Conservation (phyloP, 2,888 invertebrate species). For the Apodemia hepburni region DNA sequence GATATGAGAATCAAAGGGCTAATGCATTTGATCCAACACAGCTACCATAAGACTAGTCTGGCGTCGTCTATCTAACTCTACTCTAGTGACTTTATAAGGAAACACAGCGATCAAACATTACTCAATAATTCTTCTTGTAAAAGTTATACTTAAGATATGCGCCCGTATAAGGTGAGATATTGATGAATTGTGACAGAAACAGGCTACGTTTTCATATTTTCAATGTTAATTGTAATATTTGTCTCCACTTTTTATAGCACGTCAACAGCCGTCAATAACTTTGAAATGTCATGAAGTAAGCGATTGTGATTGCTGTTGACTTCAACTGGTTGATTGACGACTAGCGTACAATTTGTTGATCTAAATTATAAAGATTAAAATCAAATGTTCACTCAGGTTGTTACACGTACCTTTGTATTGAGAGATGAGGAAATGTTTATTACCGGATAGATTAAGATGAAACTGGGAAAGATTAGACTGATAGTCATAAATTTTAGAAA, state of each 20-base stretch:
- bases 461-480: not conserved
- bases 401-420: not conserved
- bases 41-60: not conserved
- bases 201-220: slow-evolving; percentile 8
- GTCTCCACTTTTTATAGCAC: slow-evolving; percentile 9
- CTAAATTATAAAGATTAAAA: slow-evolving; percentile 7
- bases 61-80: not conserved
- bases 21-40: no score
- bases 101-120: not conserved
- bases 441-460: not conserved
- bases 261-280: slow-evolving; percentile 10
- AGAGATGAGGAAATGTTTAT: slow-evolving; percentile 1
- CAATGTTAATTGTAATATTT: slow-evolving; percentile 12
- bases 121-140: not conserved
- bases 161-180: slow-evolving; percentile 8
- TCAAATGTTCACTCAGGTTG: slow-evolving; percentile 2
- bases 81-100: not conserved
- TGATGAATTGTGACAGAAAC: slow-evolving; percentile 12
- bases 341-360: not conserved
- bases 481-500: not conserved
- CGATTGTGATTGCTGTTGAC: slow-evolving; percentile 3
- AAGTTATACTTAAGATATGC: slow-evolving; percentile 6
- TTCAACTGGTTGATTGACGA: slow-evolving; percentile 7
- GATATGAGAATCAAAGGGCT: no score
- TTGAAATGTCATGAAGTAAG: slow-evolving; percentile 10